Evolutionary conservation across 2,888 invertebrate genomes (phyloP).

Genomic region (Alloscopus bannaensis): DNA sequence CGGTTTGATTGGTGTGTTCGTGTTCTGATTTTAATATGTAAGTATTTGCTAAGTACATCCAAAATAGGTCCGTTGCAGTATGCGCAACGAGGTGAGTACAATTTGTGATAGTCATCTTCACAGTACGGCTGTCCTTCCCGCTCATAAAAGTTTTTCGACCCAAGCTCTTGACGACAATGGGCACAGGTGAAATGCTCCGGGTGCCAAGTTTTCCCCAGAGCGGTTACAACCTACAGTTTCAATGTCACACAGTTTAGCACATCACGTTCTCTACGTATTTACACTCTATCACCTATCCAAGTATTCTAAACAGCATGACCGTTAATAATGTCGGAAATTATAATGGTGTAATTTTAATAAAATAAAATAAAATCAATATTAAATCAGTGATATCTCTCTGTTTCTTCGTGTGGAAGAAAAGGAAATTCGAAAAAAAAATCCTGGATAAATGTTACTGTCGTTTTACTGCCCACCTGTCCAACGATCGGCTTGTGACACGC

Average conservation of each 20-base stretch:
- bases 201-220: conserved; percentile 98
- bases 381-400: no score
- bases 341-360: background rate
- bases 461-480: conserved; percentile 83
- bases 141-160: conserved; percentile 99
- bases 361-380: background rate
- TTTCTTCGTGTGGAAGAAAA: no score
- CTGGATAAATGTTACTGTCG: background rate
- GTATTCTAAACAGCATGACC: no score
- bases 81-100: conserved; percentile 98
- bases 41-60: conserved; percentile 84
- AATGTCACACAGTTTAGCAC: conserved; percentile 33
- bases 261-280: conserved; percentile 1
- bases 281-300: background rate
- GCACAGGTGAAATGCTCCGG: conserved; percentile 99
- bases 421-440: background rate
- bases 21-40: background rate
- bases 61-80: conserved; percentile 99
- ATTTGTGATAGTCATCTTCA: conserved; percentile 98
- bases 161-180: conserved; percentile 97
- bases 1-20: background rate
- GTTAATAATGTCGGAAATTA: no score
- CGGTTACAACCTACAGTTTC: conserved; percentile 86
- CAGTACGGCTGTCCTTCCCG: conserved; percentile 97
- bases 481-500: conserved; percentile 99